These are phyloP conservation scores for Steinernema hermaphroditum DNA, from an alignment of 2,888 invertebrate species.

Conservation along the genomic window DNA sequence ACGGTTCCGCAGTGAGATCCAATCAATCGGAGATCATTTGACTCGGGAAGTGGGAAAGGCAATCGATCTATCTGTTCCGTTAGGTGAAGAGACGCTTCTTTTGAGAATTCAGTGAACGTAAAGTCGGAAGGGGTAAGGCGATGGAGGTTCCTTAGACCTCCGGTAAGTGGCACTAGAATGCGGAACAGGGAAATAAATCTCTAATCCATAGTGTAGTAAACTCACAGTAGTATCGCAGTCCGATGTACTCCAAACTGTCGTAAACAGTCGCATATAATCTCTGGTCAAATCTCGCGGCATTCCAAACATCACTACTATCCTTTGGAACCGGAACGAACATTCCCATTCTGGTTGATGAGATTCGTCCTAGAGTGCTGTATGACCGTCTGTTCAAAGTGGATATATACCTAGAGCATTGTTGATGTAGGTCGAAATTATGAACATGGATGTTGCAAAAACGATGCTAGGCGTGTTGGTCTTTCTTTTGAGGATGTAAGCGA, in stretches of 20 bases:
- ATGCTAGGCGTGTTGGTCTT: conserved; percentile 36
- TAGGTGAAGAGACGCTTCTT: neutral
- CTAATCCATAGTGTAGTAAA: neutral
- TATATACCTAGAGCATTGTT: conserved; percentile 11
- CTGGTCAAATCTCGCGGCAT: neutral
- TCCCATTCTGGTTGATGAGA: conserved; percentile 31
- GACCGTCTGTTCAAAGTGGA: neutral
- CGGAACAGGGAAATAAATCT: neutral
- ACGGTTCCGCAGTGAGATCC: conserved; percentile 14
- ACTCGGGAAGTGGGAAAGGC: neutral
- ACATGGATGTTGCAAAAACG: conserved; percentile 21
- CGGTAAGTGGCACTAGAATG: neutral
- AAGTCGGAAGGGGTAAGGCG: neutral
- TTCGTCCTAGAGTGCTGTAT: conserved; percentile 15
- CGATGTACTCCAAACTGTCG: conserved; percentile 23
- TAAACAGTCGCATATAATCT: conserved; percentile 5
- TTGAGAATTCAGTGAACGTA: neutral
- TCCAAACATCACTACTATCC: conserved; percentile 32
- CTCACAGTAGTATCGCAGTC: neutral
- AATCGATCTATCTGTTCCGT: conserved; percentile 6
- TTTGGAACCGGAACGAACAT: conserved; percentile 32
- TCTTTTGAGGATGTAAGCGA: conserved; percentile 37
- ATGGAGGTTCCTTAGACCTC: neutral
- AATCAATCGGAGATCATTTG: neutral
- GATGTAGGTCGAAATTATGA: neutral